Evolutionary conservation across 2,888 invertebrate species (phyloP), one percentile per base, ranked within the genome.

Genomic region (Heliconius hortense): DNA sequence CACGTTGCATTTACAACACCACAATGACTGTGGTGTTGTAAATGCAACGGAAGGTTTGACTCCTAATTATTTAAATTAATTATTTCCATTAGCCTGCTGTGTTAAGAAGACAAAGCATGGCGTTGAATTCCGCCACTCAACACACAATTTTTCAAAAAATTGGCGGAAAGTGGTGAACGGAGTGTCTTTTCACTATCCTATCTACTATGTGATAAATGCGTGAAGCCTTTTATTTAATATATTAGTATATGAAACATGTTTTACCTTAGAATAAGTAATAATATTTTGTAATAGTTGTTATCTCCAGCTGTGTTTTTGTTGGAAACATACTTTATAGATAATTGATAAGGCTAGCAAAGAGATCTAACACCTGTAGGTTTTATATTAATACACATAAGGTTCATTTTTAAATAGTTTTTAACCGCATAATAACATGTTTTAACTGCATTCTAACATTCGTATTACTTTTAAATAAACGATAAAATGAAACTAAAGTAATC

Each of bases 361-460:
- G 68, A 66, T 72, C 72, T 62, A 62, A 59, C 74, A 77, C 76
- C 73, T 79, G 74, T 74, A 70, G 66, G 60, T 76, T 77, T 79
- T 79, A 79, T 68, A n/a, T 0, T 15, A 26, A 70, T 63, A 59
- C 71, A 31, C 43, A 77, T 77, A 79, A 67, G 59, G 76, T 31
- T 63, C 56, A 74, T 74, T 77, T 67, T 79, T 59, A 63, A 76
- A 73, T 35, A 21, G 2, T 1, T 21, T 24, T 43, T 18, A 21
- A 31, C 10, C 21, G 43, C 28, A 39, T 71, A 71, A 71, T 62
- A 28, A 43, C 24, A 13, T 31, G n/a, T 21, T 28, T n/a, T 53
- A 69, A 31, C 31, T 69, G 31, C 69, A 26, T 39, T 60, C 4
- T 70, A 39, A 70, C 35, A 39, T 60, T 60, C 18, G 7, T 39